Percentiles rank a stretch among this genome's conserved stretches.
phyloP scores from a whole-genome alignment of 2,113 vertebrate species.

The Tragelaphus imberbis region DNA sequence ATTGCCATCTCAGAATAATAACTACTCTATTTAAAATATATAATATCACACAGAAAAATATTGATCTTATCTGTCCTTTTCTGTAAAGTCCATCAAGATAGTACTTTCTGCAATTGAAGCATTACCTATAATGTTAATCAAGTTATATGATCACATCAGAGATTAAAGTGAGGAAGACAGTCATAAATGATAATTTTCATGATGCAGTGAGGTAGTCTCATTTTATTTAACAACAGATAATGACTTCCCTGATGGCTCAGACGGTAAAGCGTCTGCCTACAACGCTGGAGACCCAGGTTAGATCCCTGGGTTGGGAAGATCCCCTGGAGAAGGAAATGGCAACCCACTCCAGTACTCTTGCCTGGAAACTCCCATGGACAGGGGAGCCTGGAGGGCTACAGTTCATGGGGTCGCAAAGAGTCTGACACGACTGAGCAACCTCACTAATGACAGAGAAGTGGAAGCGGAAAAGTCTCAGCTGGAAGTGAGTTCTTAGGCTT shows the following conservation, averaged over 20 bases:
- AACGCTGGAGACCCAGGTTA: too few relatives aligned
- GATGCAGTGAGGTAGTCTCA: not conserved
- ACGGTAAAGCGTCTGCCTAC: too few relatives aligned
- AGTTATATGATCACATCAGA: not conserved
- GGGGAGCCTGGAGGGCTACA: too few relatives aligned
- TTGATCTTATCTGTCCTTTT: conserved; percentile 20
- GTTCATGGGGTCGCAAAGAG: too few relatives aligned
- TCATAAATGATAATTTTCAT: conserved; percentile 35
- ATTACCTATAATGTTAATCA: conserved; percentile 14
- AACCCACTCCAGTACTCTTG: too few relatives aligned
- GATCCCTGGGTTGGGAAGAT: too few relatives aligned
- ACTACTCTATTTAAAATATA: conserved; percentile 2
- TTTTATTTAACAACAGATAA: conserved; percentile 56
- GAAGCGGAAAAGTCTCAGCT: not conserved
- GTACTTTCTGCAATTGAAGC: not conserved
- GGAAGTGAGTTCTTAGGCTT: not conserved
- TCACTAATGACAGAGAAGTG: not conserved
- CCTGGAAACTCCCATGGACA: too few relatives aligned
- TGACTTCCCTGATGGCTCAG: not conserved
- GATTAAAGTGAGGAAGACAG: conserved; percentile 20
- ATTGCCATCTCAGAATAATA: not conserved
- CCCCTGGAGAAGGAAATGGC: too few relatives aligned
- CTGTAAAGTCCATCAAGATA: conserved; percentile 1
- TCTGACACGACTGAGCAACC: too few relatives aligned
- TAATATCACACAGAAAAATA: not conserved